These are phyloP conservation scores for Napeogenes sylphis DNA, from an alignment of 2,888 invertebrate species.

Conservation along the genomic window DNA sequence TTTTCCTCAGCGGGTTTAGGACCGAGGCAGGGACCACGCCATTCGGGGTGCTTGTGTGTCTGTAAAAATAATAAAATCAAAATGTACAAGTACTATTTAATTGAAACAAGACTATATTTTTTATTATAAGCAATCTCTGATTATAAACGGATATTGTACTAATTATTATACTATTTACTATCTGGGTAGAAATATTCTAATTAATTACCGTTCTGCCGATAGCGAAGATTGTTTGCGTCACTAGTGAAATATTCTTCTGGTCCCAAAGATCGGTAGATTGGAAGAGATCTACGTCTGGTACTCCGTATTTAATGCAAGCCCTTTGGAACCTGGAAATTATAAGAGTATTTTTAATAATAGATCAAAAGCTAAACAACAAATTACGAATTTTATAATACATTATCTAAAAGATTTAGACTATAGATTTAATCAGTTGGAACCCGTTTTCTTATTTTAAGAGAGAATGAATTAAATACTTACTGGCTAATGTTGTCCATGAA, in stretches of 20 bases:
- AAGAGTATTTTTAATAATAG: slow-evolving; percentile 8
- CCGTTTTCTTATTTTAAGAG: background rate
- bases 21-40: slow-evolving; percentile 88
- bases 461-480: slow-evolving; percentile 69
- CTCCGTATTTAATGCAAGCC: slow-evolving; percentile 89
- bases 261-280: slow-evolving; percentile 96
- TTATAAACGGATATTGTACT: background rate
- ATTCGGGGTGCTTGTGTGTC: slow-evolving; percentile 90
- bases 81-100: background rate
- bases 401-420: too few relatives aligned
- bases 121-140: background rate
- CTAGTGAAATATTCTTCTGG: slow-evolving; percentile 91
- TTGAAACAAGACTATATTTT: background rate
- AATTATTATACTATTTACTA: too few relatives aligned
- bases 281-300: slow-evolving; percentile 91
- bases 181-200: too few relatives aligned
- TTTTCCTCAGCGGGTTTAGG: slow-evolving; percentile 92
- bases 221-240: slow-evolving; percentile 91
- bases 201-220: slow-evolving; percentile 87
- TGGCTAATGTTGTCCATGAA: slow-evolving; percentile 97
- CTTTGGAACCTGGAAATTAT: slow-evolving; percentile 83
- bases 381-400: background rate
- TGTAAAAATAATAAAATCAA: slow-evolving; percentile 45
- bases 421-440: too few relatives aligned
- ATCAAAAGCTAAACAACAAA: background rate